Base-by-base conservation (phyloP, 2,888 invertebrate genomes). In the Hypolimnas misippus region DNA sequence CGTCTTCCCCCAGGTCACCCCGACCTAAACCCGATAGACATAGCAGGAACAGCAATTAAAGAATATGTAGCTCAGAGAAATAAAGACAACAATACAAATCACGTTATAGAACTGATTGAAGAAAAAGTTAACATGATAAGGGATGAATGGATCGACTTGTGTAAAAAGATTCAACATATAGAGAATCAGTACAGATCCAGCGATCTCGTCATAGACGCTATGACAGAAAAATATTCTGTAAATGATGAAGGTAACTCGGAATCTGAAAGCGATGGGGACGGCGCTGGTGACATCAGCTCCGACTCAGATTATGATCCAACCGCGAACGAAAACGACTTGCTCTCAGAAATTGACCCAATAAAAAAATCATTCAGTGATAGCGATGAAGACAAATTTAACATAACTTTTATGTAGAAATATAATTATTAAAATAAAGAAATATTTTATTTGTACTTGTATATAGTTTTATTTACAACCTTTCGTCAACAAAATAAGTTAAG, bases 1-100 rank as follows among this genome's bases (percentile, higher is more conserved):
- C 51, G 59, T 16, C 51, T 63, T 10, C 59, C 59, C 17, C 57
- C 54, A 3, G 12, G 21, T 4, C 54, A 54, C 25, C 54, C 38
- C 6, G 54, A 54, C 21, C 14, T 54, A 8, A 54, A 38, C 12
- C 54, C 54, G 2, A 10, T 54, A 25, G 54, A 54, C n/a, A 54
- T 54, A 21, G 54, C 54, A 6, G 21, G 21, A 21, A 21, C 21
- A 10, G 12, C 46, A 1, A 21, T 21, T 6, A n/a, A 21, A 12
- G n/a, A 21, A 10, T 46, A 46, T 6, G 46, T 46, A 5, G n/a
- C 3, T 12, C 3, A n/a, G 1, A 46, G 5, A 21, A 46, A 46
- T 5, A n/a, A 5, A n/a, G 12, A n/a, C 2, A n/a, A 2, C 5
- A 46, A 19, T 21, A 4, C n/a, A 6, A 4, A 2, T n/a, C 46